Conservation (phyloP, 2,797 vertebrate species). For the Spinus pinus region DNA sequence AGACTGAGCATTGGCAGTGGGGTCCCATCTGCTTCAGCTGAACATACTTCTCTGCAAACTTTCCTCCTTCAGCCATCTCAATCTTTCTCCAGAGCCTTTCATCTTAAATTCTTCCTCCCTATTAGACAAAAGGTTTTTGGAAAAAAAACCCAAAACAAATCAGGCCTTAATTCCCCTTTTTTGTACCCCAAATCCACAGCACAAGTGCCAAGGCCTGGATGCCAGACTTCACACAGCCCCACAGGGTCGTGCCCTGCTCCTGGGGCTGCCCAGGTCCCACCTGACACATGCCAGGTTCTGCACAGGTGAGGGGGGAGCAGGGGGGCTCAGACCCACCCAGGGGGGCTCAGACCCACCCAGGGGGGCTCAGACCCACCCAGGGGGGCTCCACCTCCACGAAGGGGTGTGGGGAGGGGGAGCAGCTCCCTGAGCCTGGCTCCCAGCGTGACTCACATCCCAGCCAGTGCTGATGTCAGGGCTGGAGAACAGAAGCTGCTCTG, state of each 20-base stretch:
- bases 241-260: background rate
- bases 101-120: background rate
- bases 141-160: background rate
- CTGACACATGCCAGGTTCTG: accelerated
- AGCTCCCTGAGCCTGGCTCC: background rate
- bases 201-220: accelerated
- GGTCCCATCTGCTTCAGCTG: background rate
- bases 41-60: background rate
- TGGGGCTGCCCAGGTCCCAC: accelerated
- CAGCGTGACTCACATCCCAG: background rate
- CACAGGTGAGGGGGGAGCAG: accelerated
- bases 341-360: accelerated
- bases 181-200: background rate
- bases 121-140: background rate
- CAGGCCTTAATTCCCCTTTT: background rate
- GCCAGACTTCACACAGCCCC: background rate
- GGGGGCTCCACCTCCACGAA: accelerated
- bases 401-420: background rate
- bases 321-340: accelerated
- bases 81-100: background rate
- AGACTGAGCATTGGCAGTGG: background rate
- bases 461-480: conserved; percentile 29
- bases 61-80: background rate
- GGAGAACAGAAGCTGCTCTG: conserved; percentile 12
- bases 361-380: accelerated